A percentile compares a stretch with the other conserved stretches of the same genome.
phyloP scores from a whole-genome alignment of 2,113 vertebrate species.

The Saguinus midas region DNA sequence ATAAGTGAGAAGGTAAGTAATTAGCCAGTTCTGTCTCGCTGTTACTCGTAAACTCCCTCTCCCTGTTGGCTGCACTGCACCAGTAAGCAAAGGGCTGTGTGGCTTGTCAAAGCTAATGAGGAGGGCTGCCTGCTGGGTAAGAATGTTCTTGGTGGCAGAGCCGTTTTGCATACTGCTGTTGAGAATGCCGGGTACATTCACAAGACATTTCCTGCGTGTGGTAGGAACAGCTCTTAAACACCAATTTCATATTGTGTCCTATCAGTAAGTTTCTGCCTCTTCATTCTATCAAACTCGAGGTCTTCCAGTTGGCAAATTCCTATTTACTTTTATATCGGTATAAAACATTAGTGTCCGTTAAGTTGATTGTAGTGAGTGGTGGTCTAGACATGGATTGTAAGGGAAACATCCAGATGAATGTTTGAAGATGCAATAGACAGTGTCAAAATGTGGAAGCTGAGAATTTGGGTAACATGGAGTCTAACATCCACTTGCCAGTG shows the following conservation, averaged over 20 bases:
- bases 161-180: neutral
- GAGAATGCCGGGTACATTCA: neutral
- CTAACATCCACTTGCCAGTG: neutral
- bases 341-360: neutral
- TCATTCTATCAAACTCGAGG: neutral
- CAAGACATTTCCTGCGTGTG: accelerated
- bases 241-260: neutral
- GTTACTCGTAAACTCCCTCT: neutral
- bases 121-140: neutral
- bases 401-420: neutral
- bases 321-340: neutral
- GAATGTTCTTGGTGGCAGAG: neutral
- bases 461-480: neutral
- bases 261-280: neutral
- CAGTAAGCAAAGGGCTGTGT: neutral
- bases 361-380: neutral
- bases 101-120: accelerated
- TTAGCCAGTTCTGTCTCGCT: conserved; percentile 20
- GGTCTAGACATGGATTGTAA: neutral
- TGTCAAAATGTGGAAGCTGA: neutral
- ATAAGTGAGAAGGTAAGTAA: conserved; percentile 74
- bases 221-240: neutral
- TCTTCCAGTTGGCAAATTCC: neutral
- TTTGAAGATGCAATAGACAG: neutral
- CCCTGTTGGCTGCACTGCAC: neutral